Base-by-base conservation (phyloP, 2,888 invertebrate genomes). In the Synergus japonicus region DNA sequence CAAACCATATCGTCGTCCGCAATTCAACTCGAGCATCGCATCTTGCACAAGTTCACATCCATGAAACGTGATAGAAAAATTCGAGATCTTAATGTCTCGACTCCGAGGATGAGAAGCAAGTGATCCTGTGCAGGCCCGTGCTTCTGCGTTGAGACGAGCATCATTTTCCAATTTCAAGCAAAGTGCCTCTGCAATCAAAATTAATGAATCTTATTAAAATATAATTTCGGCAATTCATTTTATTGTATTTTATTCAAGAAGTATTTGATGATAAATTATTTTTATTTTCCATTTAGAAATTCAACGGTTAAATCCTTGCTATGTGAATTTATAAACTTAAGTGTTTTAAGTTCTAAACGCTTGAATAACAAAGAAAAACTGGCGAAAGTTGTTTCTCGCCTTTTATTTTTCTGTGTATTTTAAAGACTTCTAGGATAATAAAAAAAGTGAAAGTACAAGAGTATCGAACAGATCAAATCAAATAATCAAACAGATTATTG, bases 41-140 rank as follows among this genome's bases (percentile, higher is more conserved):
- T 99, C 99, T 90, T 97, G 97, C 78, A 99, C 94, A 86, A 99
- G 94, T 93, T 99, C 99, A 88, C 96, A 96, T 82, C 99, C 99
- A 91, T 99, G 99, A 93, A 99, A 99, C 67, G 98, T 99, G 87
- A 99, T 97, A 54, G 99, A 98, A 91, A 99, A 97, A 91, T 97
- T 98, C 82, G 96, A 97, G 84, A 99, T 97, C 93, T 99, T 99
- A 78, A 99, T 94, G 92, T 99, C 99, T 86, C 99, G 95, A 80
- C 98, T 98, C 86, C 98, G 96, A 4, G 98, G 97, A 93, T 99
- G 99, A 10, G 99, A 97, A 0, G 97, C 98, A 86, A 99, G 93
- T 0, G 98, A 97, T 15, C 99, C 99, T 0, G 99, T 99, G 88
- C 98, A 98, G 0, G 98, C 96, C 69, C 98, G 94, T 0, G 98